Base-by-base conservation (phyloP, 1,140 invertebrate species). In the Eurosta solidaginis region DNA sequence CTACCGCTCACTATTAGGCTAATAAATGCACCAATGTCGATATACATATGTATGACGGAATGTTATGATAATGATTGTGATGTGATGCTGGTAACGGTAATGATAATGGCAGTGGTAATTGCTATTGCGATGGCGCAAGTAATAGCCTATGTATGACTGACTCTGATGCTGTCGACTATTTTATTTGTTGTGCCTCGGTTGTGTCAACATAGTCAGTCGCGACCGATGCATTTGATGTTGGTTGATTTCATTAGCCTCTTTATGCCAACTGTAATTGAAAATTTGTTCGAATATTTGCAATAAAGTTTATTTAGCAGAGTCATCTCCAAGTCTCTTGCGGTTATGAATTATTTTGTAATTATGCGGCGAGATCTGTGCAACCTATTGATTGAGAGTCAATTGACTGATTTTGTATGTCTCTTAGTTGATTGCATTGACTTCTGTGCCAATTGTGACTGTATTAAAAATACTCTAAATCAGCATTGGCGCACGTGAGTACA, bases 51-150 rank as follows among this genome's bases (percentile, higher is more conserved):
- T n/a, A 22, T 45, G 44, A 14, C 22, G 40, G 73, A 44, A 45
- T 74, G 25, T 36, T 3, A 63, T 63, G 17, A 36, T 68, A 68
- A 68, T 68, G 59, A 68, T 68, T 68, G 59, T 40, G 59, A 68
- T 68, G 59, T 40, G 59, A 68, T 68, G 44, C 73, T 74, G 42
- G 42, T 47, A 74, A 47, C 44, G 44, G 44, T 47, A 74, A 47
- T 74, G 25, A 42, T 74, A 74, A 47, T 74, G 73, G 44, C 44
- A 74, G 27, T 74, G 73, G 44, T 74, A 74, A 47, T 74, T 44
- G 42, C 73, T 45, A 25, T 27, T 29, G 63, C 22, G 36, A 44
- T 44, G 68, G 54, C 27, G 27, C 54, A 33, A 59, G 54, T 59
- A 59, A 59, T 63, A 33, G 33, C 59, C 33, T 17, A 33, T 63